phyloP scores from a whole-genome alignment of 2,888 invertebrate species.

The Drosophila mimetica region DNA sequence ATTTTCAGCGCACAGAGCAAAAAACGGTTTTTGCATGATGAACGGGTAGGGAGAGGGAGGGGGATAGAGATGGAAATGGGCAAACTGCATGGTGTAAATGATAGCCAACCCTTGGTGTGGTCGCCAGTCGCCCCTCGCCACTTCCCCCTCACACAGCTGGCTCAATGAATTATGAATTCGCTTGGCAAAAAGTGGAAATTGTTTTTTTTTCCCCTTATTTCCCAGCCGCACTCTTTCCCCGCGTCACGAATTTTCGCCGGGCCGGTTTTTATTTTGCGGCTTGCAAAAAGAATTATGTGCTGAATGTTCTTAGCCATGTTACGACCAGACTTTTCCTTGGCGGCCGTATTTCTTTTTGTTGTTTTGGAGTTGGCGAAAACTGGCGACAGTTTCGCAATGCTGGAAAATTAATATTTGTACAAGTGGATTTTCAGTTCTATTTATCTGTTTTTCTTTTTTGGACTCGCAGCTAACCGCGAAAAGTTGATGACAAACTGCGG shows the following conservation, averaged over 20 bases:
- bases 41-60: background rate
- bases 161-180: conserved; percentile 76
- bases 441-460: conserved; percentile 18
- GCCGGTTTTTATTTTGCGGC: conserved; percentile 67
- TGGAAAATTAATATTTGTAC: conserved; percentile 75
- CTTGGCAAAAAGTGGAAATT: conserved; percentile 46
- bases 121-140: conserved; percentile 14
- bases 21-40: conserved; percentile 40
- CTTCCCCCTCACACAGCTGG: conserved; percentile 28
- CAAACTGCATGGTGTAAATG: conserved; percentile 59
- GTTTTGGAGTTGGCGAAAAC: conserved; percentile 25
- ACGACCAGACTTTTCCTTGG: conserved; percentile 27
- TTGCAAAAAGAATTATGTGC: conserved; percentile 69
- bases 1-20: conserved; percentile 63
- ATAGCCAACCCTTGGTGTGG: conserved; percentile 52
- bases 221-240: background rate
- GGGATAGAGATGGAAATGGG: conserved; percentile 39
- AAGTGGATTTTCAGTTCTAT: conserved; percentile 60
- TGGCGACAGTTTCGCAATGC: conserved; percentile 58
- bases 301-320: conserved; percentile 70
- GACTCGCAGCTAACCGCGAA: conserved; percentile 35
- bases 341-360: conserved; percentile 27
- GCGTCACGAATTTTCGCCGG: conserved; percentile 15
- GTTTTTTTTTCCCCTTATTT: conserved; percentile 13
- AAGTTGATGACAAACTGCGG: conserved; percentile 49